Evolutionary conservation across 2,888 invertebrate genomes (phyloP), one percentile per base, ranked within the genome.

Genomic region (Galerucella nymphaeae): DNA sequence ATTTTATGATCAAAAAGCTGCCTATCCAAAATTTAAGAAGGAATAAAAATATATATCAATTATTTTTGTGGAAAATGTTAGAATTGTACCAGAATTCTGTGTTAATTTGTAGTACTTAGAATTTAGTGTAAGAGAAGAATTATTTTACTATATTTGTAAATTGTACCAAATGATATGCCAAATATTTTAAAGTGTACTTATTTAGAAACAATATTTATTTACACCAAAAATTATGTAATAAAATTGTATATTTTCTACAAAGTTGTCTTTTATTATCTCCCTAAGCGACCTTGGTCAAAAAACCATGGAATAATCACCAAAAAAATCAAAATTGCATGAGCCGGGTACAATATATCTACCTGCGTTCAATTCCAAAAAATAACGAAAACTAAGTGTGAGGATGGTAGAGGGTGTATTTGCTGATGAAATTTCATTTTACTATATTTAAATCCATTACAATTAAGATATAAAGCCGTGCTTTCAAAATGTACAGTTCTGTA

Each of bases 101-200:
- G 73, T 70, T 73, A 65, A 41, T 18, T 67, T 70, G 20, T 30
- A 63, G 61, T 59, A 66, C 45, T 45, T 53, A 61, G 16, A 53
- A n/a, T 66, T 11, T 57, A 42, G 18, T 62, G 61, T 65, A 72
- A 64, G 48, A 66, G n/a, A 45, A 38, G 48, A 45, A 61, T 53
- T 66, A 70, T 67, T 73, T 63, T 70, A 70, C 18, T 30, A 67
- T 53, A 62, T 57, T 45, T 72, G 55, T 68, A 72, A 23, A 69
- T 63, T 63, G 48, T 75, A 62, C 74, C 76, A 76, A 76, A 76
- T 69, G 68, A 41, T 62, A 66, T 69, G 59, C 73, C 75, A 75
- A 75, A 74, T 68, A 53, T 68, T 58, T 67, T 57, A 67, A 67
- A 68, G 48, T 68, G 48, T 68, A 68, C 50, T 62, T 68, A 50